Evolutionary conservation across 1,140 invertebrate species (phyloP).

Genomic region (Aporrectodea caliginosa): DNA sequence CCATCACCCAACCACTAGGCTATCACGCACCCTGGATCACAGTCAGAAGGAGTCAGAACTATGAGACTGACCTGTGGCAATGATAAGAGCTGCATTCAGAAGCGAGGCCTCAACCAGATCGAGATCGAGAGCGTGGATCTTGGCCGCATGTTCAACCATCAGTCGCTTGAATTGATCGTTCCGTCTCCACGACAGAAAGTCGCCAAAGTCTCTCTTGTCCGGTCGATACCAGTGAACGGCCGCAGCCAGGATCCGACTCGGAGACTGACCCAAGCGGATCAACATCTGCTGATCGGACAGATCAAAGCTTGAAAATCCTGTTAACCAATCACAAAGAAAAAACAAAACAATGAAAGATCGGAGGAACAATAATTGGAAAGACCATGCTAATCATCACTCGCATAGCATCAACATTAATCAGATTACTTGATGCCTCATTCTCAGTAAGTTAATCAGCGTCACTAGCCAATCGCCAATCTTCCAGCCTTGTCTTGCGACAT

Average conservation of each 20-base stretch:
- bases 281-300: constrained; percentile 3
- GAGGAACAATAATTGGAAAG: too few relatives aligned
- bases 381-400: too few relatives aligned
- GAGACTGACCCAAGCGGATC: not conserved
- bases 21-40: too few relatives aligned
- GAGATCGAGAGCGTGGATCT: not conserved
- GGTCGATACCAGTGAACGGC: constrained; percentile 10
- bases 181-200: constrained; percentile 6
- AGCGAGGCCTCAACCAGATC: not conserved
- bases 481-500: too few relatives aligned
- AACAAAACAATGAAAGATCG: too few relatives aligned
- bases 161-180: not conserved
- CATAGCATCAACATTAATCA: too few relatives aligned
- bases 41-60: too few relatives aligned
- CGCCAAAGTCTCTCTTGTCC: constrained; percentile 17
- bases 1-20: too few relatives aligned
- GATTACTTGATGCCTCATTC: too few relatives aligned
- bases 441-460: too few relatives aligned
- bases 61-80: constrained; percentile 1
- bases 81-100: constrained; percentile 10
- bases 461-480: too few relatives aligned
- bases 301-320: constrained; percentile 5
- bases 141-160: not conserved
- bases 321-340: too few relatives aligned
- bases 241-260: not conserved